Base-by-base conservation (phyloP, 1,140 invertebrate genomes). In the Leptinotarsa defecta region DNA sequence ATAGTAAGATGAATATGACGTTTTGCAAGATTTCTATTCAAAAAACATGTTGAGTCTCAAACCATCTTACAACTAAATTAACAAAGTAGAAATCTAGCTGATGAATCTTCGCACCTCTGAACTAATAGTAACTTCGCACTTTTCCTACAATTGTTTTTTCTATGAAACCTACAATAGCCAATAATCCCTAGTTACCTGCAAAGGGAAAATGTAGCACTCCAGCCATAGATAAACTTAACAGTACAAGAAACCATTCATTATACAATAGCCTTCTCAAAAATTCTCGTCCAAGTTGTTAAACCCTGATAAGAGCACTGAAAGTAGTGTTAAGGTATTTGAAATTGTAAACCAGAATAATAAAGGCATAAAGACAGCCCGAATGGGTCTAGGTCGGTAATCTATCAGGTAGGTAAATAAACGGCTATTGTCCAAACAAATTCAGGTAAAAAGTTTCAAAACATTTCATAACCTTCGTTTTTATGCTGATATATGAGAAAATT, bases 331-430 rank as follows among this genome's bases (percentile, higher is more conserved):
- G 17, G 52, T n/a, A 17, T 57, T 57, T 57, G 6, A 57, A n/a
- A 17, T 57, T 57, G 52, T 17, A 57, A 57, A 57, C 52, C 52
- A 57, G 17, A 57, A 57, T 57, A 57, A 57, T 57, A 57, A 57
- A 57, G n/a, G 52, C n/a, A 19, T 57, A 57, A 57, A 57, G 52
- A 57, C 15, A 19, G 13, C 4, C 52, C 52, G 52, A 15, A 5
- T 57, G 17, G 52, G 13, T n/a, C 52, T 57, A 57, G 52, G 52
- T 57, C 52, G 52, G 52, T 57, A 57, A 57, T 57, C 17, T 57
- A 57, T n/a, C 52, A 57, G 52, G 52, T 57, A 57, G n/a, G 52
- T 57, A 57, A 57, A 57, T 57, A 43, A 43, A n/a, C 52, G 17
- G 52, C 15, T 8, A 57, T 57, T 57, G 17, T 57, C 13, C 52